Percentiles rank a stretch among this genome's conserved stretches.
These are phyloP conservation scores for Hypocryptadius cinnamomeus DNA, from an alignment of 2,113 vertebrate genomes.

Conservation along the genomic window DNA sequence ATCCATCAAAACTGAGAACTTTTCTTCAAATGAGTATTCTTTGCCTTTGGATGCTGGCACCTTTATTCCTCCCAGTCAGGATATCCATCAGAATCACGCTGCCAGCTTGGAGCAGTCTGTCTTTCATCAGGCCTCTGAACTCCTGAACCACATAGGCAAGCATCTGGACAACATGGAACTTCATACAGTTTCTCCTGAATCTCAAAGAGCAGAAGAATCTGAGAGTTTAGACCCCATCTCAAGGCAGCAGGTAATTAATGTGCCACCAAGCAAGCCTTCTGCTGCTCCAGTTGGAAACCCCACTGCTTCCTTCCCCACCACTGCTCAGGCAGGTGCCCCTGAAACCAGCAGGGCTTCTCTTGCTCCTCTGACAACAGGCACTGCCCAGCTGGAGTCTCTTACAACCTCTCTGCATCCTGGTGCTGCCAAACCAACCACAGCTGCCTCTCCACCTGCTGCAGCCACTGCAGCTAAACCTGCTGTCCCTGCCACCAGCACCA, in stretches of 20 bases:
- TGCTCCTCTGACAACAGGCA: neutral
- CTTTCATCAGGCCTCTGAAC: neutral
- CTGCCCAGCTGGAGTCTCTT: neutral
- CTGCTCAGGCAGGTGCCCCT: neutral
- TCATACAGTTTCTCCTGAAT: neutral
- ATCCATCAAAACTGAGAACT: neutral
- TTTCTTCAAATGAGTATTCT: neutral
- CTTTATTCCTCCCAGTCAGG: neutral
- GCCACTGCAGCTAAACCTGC: neutral
- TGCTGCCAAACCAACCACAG: neutral
- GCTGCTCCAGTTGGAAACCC: neutral
- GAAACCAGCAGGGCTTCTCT: neutral
- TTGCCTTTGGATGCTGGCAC: neutral
- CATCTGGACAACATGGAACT: neutral
- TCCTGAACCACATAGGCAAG: neutral
- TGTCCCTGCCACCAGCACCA: neutral
- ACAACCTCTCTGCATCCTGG: neutral
- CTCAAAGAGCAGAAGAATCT: neutral
- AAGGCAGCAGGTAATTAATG: neutral
- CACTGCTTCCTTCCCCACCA: neutral
- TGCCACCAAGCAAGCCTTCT: rapidly evolving
- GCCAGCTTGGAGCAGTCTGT: neutral
- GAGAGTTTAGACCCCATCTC: neutral
- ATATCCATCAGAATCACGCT: neutral
- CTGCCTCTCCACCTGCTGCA: neutral